Evolutionary conservation across 2,797 vertebrate genomes (phyloP).

Genomic region (Pseudotriccus pelzelni): DNA sequence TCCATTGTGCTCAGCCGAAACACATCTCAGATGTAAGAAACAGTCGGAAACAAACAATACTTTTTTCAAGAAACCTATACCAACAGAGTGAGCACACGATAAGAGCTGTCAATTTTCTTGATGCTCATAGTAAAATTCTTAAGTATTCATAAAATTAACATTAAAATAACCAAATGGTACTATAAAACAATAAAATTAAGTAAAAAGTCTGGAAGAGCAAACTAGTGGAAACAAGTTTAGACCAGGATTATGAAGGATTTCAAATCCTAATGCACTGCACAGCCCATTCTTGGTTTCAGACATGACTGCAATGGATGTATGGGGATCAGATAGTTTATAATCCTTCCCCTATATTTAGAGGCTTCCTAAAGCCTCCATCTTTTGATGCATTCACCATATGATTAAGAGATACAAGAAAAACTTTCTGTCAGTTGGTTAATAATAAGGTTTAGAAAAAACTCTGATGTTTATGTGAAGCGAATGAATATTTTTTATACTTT

Average conservation of each 20-base stretch:
- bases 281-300: neutral
- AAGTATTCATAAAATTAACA: neutral
- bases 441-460: neutral
- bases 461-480: neutral
- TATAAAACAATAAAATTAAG: neutral
- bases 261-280: neutral
- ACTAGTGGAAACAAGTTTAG: neutral
- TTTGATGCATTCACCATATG: neutral
- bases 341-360: neutral
- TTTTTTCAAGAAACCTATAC: neutral
- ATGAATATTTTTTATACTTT: neutral
- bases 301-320: neutral
- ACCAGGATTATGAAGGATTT: neutral
- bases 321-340: neutral
- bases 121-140: neutral
- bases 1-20: rapidly evolving
- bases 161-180: neutral
- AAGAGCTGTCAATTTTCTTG: neutral
- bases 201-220: rapidly evolving
- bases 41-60: neutral
- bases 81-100: neutral
- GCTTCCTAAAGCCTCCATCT: neutral
- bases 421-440: neutral
- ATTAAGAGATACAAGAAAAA: neutral
- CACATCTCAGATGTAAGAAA: rapidly evolving